These are phyloP conservation scores for Lasius platythorax DNA, from an alignment of 2,888 invertebrate genomes.

Conservation along the genomic window DNA sequence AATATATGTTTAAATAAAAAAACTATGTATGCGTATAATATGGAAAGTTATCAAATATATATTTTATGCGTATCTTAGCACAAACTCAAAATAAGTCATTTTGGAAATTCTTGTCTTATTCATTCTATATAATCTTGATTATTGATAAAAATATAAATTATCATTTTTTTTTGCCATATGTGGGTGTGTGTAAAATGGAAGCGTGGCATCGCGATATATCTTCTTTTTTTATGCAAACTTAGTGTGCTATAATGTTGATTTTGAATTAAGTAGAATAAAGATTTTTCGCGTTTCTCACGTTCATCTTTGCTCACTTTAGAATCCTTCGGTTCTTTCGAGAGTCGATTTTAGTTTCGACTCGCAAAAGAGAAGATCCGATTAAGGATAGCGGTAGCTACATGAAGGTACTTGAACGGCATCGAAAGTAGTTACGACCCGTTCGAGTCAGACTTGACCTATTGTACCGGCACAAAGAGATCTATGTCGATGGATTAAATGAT, in stretches of 20 bases:
- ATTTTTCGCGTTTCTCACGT: constrained; percentile 36
- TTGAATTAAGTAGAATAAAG: constrained; percentile 47
- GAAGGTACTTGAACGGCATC: constrained; percentile 47
- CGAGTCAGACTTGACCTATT: constrained; percentile 60
- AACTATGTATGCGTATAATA: no score
- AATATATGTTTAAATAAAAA: background rate
- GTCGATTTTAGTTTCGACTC: constrained; percentile 47
- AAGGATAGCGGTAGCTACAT: constrained; percentile 50
- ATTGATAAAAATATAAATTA: background rate
- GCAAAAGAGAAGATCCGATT: constrained; percentile 51
- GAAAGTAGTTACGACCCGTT: constrained; percentile 67
- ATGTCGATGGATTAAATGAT: constrained; percentile 70
- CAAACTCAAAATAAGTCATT: background rate
- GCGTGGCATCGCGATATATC: background rate
- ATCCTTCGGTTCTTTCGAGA: constrained; percentile 38
- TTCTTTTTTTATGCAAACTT: constrained; percentile 15
- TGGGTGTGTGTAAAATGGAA: background rate
- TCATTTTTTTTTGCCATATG: background rate
- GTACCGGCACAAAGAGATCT: constrained; percentile 67
- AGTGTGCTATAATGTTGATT: constrained; percentile 13
- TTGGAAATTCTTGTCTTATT: background rate
- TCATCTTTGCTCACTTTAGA: constrained; percentile 36
- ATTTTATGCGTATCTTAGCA: background rate
- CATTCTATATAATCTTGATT: background rate
- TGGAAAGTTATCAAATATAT: background rate